These are phyloP conservation scores for Amblyornis subalaris DNA, from an alignment of 2,113 vertebrate species.

Conservation along the genomic window DNA sequence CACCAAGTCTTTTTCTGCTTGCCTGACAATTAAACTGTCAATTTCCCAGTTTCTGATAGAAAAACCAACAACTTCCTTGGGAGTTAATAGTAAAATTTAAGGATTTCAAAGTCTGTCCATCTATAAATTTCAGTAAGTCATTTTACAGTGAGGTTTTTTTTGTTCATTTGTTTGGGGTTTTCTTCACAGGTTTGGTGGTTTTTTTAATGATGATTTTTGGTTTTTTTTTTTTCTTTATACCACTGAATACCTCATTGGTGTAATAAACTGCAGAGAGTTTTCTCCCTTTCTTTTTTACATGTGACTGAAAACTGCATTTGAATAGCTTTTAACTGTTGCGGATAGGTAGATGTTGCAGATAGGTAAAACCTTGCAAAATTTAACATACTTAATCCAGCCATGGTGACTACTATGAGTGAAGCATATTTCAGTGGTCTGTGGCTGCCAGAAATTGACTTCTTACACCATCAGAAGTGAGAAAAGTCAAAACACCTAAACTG, in stretches of 20 bases:
- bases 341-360: too few relatives aligned
- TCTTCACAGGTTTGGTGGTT: too few relatives aligned
- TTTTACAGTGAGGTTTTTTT: neutral
- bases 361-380: too few relatives aligned
- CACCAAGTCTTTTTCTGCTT: neutral
- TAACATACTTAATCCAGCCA: neutral
- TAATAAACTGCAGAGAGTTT: neutral
- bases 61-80: neutral
- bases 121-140: neutral
- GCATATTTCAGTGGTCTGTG: neutral
- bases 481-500: neutral
- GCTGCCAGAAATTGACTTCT: neutral
- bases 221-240: neutral
- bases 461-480: neutral
- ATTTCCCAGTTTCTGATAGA: neutral
- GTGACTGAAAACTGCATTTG: neutral
- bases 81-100: fast-evolving
- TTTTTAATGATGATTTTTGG: too few relatives aligned
- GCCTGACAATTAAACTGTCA: neutral
- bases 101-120: neutral
- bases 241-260: neutral
- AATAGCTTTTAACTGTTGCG: neutral
- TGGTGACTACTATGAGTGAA: neutral
- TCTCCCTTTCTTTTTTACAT: neutral
- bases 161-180: fast-evolving